Conservation (phyloP, 2,888 invertebrate genomes). For the Phymatocera aterrima region DNA sequence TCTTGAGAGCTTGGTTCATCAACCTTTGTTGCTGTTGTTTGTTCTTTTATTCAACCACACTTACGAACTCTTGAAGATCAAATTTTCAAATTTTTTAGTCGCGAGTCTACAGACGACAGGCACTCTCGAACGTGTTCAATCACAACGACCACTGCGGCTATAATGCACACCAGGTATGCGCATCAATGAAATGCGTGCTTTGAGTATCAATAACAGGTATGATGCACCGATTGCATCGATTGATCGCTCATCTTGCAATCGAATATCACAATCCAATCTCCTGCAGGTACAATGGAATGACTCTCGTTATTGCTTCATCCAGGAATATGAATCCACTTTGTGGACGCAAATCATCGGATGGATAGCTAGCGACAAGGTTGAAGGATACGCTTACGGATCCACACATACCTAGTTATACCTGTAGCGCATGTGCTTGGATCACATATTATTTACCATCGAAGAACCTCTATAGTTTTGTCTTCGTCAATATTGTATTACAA, state of each 20-base stretch:
- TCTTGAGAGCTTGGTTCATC: not conserved
- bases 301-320: not conserved
- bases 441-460: conserved; percentile 6
- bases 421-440: not conserved
- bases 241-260: not conserved
- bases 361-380: not conserved
- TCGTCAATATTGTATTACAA: not conserved
- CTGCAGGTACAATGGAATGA: not conserved
- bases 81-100: too few species aligned
- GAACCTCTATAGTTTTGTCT: not conserved
- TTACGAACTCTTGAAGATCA: not conserved
- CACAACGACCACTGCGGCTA: not conserved
- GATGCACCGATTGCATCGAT: not conserved
- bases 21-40: not conserved
- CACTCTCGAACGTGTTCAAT: not conserved
- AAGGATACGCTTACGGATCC: not conserved
- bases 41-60: not conserved
- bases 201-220: not conserved
- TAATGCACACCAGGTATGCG: not conserved
- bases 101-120: not conserved
- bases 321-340: not conserved
- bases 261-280: not conserved
- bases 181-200: not conserved
- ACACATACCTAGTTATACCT: not conserved
- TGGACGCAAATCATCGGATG: not conserved